Evolutionary conservation across 2,888 invertebrate genomes (phyloP).

Genomic region (Peribatodes rhomboidaria): DNA sequence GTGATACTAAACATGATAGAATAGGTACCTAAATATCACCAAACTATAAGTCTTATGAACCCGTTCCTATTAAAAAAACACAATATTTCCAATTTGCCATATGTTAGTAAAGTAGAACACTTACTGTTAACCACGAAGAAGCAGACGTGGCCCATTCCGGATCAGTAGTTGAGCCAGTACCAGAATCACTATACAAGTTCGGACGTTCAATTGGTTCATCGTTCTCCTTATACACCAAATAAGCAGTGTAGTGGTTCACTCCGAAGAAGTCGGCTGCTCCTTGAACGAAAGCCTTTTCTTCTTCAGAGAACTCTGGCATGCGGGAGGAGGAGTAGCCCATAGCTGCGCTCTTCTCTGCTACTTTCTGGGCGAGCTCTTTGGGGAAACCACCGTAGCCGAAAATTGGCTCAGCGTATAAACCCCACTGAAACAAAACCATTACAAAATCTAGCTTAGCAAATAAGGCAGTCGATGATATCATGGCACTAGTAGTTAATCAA

Average conservation of each 20-base stretch:
- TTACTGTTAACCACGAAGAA: conserved; percentile 67
- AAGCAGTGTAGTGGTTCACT: conserved; percentile 89
- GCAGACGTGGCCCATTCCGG: conserved; percentile 62
- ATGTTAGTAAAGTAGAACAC: conserved; percentile 28
- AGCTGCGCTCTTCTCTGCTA: conserved; percentile 73
- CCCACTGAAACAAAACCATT: conserved; percentile 63
- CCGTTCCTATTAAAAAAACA: too few species aligned
- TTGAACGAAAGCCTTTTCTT: conserved; percentile 65
- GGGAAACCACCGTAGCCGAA: conserved; percentile 85
- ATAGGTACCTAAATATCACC: too few species aligned
- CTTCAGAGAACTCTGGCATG: conserved; percentile 75
- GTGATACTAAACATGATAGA: too few species aligned
- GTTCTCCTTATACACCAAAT: conserved; percentile 53
- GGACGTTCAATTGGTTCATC: conserved; percentile 34
- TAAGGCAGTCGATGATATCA: neutral
- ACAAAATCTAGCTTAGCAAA: neutral
- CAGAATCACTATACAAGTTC: conserved; percentile 57
- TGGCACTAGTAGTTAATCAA: too few species aligned
- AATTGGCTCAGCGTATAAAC: conserved; percentile 80
- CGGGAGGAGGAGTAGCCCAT: conserved; percentile 77
- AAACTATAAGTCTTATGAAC: too few species aligned
- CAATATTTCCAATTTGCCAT: too few species aligned
- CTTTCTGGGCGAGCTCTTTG: conserved; percentile 70
- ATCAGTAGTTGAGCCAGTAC: conserved; percentile 44
- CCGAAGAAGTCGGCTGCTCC: conserved; percentile 79